Evolutionary conservation across 1,140 invertebrate genomes (phyloP), one percentile per base, ranked within the genome.

Genomic region (Pseudobourletiella spinata): DNA sequence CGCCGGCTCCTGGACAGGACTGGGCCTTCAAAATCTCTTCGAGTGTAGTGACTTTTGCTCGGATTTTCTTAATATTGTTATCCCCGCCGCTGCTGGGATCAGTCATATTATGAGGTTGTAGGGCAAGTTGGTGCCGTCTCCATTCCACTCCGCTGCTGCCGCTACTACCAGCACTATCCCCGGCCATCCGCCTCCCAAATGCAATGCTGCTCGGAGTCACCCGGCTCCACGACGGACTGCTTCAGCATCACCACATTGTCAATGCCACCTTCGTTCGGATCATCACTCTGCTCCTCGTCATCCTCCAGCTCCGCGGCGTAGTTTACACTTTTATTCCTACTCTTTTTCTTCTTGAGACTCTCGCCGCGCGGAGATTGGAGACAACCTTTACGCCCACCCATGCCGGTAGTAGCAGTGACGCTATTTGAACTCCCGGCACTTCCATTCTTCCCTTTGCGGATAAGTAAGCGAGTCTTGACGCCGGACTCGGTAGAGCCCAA

Each of bases 41-140:
- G 14, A 67, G 32, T 3, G 68, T 70, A 25, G 68, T 70, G 3
- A 70, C 68, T 61, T 66, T 70, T 6, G 68, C 63, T 43, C 58
- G 50, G 39, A 67, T 56, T 61, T 64, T 67, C 61, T 61, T 63
- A 22, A 67, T 43, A 60, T 54, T 26, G 32, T 16, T 43, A 3
- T n/a, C 8, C 3, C 25, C 42, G 55, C 8, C 8, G 52, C 25
- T 26, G 52, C 29, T 11, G 8, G 24, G 11, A 25, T 48, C 46
- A 11, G 22, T 25, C 46, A n/a, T n/a, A n/a, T n/a, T n/a, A 8
- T 25, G 24, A 25, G 11, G 46, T 25, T 18, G 16, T 48, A 22
- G 24, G 18, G 46, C 46, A 48, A 26, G 51, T 8, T 11, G 32
- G 32, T 39, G 8, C n/a, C 8, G n/a, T 39, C n/a, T 39, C n/a